A percentile compares a stretch with the other conserved stretches of the same genome.
Evolutionary conservation across 2,797 vertebrate species (phyloP).

Genomic region (Parauchenoglanis ngamensis): DNA sequence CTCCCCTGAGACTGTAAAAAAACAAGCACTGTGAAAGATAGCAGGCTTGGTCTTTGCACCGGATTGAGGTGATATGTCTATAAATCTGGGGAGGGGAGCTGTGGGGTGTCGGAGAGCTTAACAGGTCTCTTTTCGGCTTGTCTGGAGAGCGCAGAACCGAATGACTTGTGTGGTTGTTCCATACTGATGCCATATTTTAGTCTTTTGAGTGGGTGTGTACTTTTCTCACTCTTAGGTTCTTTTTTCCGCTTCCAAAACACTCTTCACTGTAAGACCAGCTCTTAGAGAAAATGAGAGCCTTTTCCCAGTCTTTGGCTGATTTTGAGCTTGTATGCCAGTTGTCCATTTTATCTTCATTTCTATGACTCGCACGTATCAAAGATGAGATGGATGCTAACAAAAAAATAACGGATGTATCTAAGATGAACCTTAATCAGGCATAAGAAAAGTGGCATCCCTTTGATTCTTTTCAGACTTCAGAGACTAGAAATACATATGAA

Average conservation of each 20-base stretch:
- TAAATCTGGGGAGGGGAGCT: slow-evolving; percentile 37
- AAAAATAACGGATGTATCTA: no score
- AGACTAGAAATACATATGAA: not conserved
- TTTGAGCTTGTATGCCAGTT: not conserved
- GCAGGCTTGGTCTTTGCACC: slow-evolving; percentile 30
- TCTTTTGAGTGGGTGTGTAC: slow-evolving; percentile 22
- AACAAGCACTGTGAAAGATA: slow-evolving; percentile 19
- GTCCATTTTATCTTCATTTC: not conserved
- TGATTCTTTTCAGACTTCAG: not conserved
- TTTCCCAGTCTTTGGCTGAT: not conserved
- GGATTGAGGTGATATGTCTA: slow-evolving; percentile 44
- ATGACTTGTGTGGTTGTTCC: slow-evolving; percentile 11
- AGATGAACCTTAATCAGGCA: not conserved
- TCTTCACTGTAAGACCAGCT: slow-evolving; percentile 4
- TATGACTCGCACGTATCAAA: not conserved
- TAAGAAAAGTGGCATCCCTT: not conserved
- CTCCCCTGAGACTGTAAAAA: slow-evolving; percentile 28
- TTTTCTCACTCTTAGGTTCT: not conserved
- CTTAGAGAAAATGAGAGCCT: not conserved
- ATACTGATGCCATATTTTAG: slow-evolving; percentile 24
- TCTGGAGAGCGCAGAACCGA: slow-evolving; percentile 43
- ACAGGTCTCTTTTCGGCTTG: not conserved
- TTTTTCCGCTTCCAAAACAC: not conserved
- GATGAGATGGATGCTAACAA: not conserved
- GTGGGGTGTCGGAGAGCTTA: slow-evolving; percentile 40